Percentiles rank a stretch among this genome's conserved stretches.
Evolutionary conservation across 2,888 invertebrate genomes (phyloP).

Genomic region (Sminthurides aquaticus): DNA sequence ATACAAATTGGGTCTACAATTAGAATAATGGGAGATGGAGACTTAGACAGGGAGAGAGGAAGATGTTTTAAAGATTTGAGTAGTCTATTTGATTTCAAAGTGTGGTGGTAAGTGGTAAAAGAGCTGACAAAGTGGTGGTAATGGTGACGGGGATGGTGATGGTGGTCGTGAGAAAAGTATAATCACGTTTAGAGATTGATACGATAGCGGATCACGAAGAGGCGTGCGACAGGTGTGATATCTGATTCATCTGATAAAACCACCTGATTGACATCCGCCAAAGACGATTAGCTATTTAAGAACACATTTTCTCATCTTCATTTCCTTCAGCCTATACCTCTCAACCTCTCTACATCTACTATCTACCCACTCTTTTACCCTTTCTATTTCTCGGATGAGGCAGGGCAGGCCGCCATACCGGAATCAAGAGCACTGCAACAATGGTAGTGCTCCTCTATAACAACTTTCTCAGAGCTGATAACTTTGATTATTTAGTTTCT

Average conservation of each 20-base stretch:
- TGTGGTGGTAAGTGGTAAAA: not conserved
- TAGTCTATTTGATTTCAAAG: too few species aligned
- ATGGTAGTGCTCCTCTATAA: too few species aligned
- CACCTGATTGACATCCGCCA: slow-evolving; percentile 43
- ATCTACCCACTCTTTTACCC: not conserved
- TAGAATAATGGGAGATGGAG: not conserved
- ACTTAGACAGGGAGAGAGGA: not conserved
- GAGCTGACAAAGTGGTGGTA: not conserved
- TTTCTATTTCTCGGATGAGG: not conserved
- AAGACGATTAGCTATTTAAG: slow-evolving; percentile 34
- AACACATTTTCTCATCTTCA: slow-evolving; percentile 7
- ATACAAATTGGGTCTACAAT: not conserved
- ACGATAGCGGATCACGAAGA: slow-evolving; percentile 21
- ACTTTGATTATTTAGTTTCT: too few species aligned
- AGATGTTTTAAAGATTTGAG: too few species aligned
- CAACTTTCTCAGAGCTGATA: too few species aligned
- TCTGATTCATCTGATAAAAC: slow-evolving; percentile 37
- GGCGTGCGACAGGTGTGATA: slow-evolving; percentile 43
- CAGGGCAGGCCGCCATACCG: too few species aligned
- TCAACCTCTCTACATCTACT: too few species aligned
- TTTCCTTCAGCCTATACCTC: not conserved
- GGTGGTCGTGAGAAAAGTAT: slow-evolving; percentile 25
- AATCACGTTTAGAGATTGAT: slow-evolving; percentile 24
- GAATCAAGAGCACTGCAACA: too few species aligned
- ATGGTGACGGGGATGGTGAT: slow-evolving; percentile 6